A percentile compares a stretch with the other conserved stretches of the same genome.
phyloP scores from a whole-genome alignment of 2,888 invertebrate genomes.

The Lasioglossum malachurum region DNA sequence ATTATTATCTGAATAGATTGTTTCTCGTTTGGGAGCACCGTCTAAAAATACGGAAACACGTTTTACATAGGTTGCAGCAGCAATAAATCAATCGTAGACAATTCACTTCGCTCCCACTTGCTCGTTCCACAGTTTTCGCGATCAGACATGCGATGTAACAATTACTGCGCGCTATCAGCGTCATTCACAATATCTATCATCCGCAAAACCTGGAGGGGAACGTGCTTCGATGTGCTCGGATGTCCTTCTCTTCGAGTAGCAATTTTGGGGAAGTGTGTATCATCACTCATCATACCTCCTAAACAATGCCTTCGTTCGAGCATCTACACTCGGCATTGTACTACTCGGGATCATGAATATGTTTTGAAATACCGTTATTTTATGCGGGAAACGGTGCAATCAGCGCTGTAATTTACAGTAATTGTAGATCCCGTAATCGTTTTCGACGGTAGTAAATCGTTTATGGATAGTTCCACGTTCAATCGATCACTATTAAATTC shows the following conservation, averaged over 20 bases:
- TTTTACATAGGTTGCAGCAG: constrained; percentile 71
- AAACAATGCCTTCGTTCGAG: constrained; percentile 34
- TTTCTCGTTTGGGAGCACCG: constrained; percentile 26
- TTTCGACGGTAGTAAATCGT: neutral
- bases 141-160: constrained; percentile 82
- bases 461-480: neutral
- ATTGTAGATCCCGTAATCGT: neutral
- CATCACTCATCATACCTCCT: constrained; percentile 38
- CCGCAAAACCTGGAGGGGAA: constrained; percentile 67
- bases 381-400: neutral
- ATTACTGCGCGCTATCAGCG: constrained; percentile 77
- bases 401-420: neutral
- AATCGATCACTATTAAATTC: constrained; percentile 1
- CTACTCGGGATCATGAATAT: constrained; percentile 13
- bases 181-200: constrained; percentile 77
- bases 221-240: constrained; percentile 52
- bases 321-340: constrained; percentile 36
- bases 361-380: neutral
- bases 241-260: constrained; percentile 62
- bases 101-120: constrained; percentile 67
- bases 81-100: constrained; percentile 80
- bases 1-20: neutral
- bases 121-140: constrained; percentile 70
- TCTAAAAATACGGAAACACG: constrained; percentile 59
- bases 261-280: constrained; percentile 65